A percentile compares a stretch with the other conserved stretches of the same genome.
Conservation (phyloP, 2,113 vertebrate genomes). For the Bostrychus sinensis region DNA sequence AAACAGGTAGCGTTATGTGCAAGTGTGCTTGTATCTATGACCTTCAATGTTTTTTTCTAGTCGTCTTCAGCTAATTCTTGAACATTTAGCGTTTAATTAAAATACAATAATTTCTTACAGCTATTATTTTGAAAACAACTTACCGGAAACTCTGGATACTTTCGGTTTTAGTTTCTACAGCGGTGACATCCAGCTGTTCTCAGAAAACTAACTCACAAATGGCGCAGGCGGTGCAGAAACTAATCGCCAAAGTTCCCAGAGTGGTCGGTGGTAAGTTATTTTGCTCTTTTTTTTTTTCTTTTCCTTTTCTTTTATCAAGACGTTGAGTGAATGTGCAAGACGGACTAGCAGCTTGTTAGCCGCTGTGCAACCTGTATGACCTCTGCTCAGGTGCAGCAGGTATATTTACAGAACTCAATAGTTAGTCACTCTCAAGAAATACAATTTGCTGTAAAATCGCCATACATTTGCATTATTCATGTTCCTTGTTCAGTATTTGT, state of each 20-base stretch:
- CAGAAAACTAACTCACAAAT: constrained; percentile 42
- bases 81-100: neutral
- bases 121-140: constrained; percentile 34
- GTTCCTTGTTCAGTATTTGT: no score
- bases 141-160: constrained; percentile 29
- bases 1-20: no score
- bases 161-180: neutral
- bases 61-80: no score
- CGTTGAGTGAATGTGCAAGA: neutral
- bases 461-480: no score
- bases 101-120: neutral
- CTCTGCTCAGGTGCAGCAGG: neutral
- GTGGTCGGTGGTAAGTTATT: constrained; percentile 81
- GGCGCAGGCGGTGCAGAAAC: constrained; percentile 82
- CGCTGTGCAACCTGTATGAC: constrained; percentile 16
- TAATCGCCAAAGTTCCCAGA: constrained; percentile 79
- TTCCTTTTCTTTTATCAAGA: neutral
- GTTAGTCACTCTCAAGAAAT: no score
- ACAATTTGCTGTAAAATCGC: no score
- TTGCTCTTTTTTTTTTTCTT: neutral
- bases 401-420: neutral
- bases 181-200: no score
- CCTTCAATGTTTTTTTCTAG: no score
- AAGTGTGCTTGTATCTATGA: no score
- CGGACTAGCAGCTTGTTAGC: neutral